A percentile compares a stretch with the other conserved stretches of the same genome.
These are phyloP conservation scores for Tolmerus cingulatus DNA, from an alignment of 2,888 invertebrate genomes.

Conservation along the genomic window DNA sequence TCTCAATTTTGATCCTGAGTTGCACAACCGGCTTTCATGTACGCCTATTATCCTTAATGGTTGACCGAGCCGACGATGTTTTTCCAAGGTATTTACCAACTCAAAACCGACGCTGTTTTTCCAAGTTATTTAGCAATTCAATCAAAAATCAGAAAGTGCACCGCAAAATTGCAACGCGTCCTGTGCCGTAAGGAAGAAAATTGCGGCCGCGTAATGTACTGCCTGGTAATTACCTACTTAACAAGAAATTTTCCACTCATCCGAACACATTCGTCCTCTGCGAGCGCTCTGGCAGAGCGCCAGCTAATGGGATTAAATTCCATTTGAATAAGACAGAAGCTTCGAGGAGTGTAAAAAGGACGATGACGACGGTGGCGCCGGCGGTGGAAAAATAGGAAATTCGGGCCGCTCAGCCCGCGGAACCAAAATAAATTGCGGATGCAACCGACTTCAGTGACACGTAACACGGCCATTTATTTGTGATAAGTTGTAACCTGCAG, in stretches of 20 bases:
- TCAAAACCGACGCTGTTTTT: neutral
- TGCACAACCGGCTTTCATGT: neutral
- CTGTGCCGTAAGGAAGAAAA: neutral
- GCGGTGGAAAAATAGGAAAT: neutral
- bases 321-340: slow-evolving; percentile 9
- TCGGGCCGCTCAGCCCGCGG: neutral
- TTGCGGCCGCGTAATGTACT: slow-evolving; percentile 28
- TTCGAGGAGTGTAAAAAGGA: neutral
- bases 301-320: slow-evolving; percentile 19
- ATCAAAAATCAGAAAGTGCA: neutral
- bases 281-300: neutral
- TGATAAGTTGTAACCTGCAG: slow-evolving; percentile 23
- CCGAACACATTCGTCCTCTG: neutral
- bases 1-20: no score
- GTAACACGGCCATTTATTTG: slow-evolving; percentile 34
- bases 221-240: slow-evolving; percentile 34
- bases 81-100: neutral
- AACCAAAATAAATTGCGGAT: slow-evolving; percentile 41
- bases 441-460: slow-evolving; percentile 21
- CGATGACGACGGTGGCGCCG: neutral
- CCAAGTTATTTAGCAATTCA: neutral
- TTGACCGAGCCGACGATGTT: neutral
- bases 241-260: slow-evolving; percentile 35
- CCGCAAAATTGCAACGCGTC: neutral
- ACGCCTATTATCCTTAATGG: neutral